These are phyloP conservation scores for Fistularia commersonii DNA, from an alignment of 2,797 vertebrate genomes.

Conservation along the genomic window DNA sequence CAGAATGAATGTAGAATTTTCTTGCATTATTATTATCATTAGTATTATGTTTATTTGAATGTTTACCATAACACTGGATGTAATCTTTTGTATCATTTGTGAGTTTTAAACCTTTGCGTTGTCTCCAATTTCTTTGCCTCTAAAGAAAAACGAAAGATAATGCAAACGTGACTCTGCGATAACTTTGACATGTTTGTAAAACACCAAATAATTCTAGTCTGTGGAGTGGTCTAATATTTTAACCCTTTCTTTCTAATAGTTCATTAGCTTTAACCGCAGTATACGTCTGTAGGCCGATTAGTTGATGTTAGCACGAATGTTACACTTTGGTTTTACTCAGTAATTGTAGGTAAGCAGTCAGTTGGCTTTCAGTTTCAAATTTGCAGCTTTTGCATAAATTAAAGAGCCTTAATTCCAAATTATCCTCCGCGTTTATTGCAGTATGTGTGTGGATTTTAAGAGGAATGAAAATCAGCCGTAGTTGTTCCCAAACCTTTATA, in stretches of 20 bases:
- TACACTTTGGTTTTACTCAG: slow-evolving; percentile 7
- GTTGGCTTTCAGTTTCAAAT: slow-evolving; percentile 21
- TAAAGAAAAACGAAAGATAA: too few relatives aligned
- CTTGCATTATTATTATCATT: slow-evolving; percentile 23
- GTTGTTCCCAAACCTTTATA: slow-evolving; percentile 23
- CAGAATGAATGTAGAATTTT: slow-evolving; percentile 74
- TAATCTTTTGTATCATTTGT: slow-evolving; percentile 1
- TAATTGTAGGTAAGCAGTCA: slow-evolving; percentile 29
- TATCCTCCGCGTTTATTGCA: background rate
- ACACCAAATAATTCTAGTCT: too few relatives aligned
- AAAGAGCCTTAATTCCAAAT: slow-evolving; percentile 16
- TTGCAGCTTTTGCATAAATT: too few relatives aligned
- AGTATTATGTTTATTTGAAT: slow-evolving; percentile 7
- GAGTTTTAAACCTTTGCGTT: too few relatives aligned
- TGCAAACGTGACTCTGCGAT: too few relatives aligned
- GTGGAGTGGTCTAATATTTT: background rate
- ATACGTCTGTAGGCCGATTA: slow-evolving; percentile 18
- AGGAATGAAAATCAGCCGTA: background rate
- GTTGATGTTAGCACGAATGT: slow-evolving; percentile 30
- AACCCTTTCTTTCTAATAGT: background rate
- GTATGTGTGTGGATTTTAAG: background rate
- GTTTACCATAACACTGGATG: slow-evolving; percentile 10
- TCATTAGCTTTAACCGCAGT: slow-evolving; percentile 17
- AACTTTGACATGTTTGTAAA: too few relatives aligned
- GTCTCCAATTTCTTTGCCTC: too few relatives aligned